Conservation (phyloP, 2,113 vertebrate genomes). For the Hippopotamus amphibius region DNA sequence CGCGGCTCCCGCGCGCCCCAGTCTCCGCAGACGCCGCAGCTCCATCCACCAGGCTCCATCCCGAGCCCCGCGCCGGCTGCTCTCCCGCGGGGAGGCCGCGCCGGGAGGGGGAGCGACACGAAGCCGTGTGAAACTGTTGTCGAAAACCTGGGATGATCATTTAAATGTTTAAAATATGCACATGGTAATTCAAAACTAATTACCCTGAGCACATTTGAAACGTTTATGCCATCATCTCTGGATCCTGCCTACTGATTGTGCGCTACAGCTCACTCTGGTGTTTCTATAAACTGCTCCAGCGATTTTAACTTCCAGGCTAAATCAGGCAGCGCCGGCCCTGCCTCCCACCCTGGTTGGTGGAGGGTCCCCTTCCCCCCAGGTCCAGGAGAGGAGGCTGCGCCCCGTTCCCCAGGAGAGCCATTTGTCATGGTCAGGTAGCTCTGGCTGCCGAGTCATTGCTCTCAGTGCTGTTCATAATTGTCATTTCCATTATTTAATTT, state of each 20-base stretch:
- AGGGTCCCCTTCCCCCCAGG: constrained; percentile 78
- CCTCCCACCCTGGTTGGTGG: constrained; percentile 72
- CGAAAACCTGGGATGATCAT: constrained; percentile 75
- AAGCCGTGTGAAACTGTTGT: constrained; percentile 64
- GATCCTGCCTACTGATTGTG: constrained; percentile 82
- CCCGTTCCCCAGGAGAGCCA: constrained; percentile 76
- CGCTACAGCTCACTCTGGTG: constrained; percentile 73
- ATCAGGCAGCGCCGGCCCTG: constrained; percentile 79
- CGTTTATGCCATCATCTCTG: constrained; percentile 81
- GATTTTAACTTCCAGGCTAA: constrained; percentile 84
- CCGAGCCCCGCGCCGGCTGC: neutral
- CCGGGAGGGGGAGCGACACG: constrained; percentile 7
- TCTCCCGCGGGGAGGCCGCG: neutral
- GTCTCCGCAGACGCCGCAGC: neutral
- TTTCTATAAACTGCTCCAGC: constrained; percentile 80
- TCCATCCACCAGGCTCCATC: constrained; percentile 62
- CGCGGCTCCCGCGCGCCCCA: neutral
- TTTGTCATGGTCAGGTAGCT: constrained; percentile 76
- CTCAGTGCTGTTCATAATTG: constrained; percentile 70
- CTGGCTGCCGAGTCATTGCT: constrained; percentile 77
- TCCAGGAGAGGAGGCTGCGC: constrained; percentile 79
- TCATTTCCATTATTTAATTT: constrained; percentile 78
- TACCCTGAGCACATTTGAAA: constrained; percentile 79
- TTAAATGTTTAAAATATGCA: constrained; percentile 81
- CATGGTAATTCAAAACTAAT: constrained; percentile 87